Evolutionary conservation across 1,140 invertebrate genomes (phyloP), one percentile per base, ranked within the genome.

Genomic region (Monochamus saltuarius): DNA sequence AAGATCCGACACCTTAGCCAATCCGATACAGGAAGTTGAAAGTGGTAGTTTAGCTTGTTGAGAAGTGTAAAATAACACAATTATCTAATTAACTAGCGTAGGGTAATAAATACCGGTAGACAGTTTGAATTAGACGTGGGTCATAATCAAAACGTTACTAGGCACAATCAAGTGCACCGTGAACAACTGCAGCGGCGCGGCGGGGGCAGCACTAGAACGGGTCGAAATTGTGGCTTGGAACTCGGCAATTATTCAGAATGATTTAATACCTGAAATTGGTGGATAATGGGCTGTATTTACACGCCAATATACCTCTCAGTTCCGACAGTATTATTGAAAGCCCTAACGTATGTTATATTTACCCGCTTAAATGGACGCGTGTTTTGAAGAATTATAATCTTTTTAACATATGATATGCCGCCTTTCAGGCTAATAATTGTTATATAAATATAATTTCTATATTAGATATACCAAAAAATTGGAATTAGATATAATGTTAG

Each of bases 201-300:
- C n/a, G 54, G 55, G 52, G 19, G 17, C 13, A 29, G 9, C 29
- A 34, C 9, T 19, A 4, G 0, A 29, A 10, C 13, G n/a, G 34
- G 16, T 6, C 39, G 16, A 42, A n/a, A 42, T 42, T 10, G 7
- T 34, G 19, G 13, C 19, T n/a, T 17, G 56, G 56, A 63, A 66
- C 56, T 57, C 38, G 57, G 60, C 71, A 71, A 73, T 73, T 71
- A 73, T 71, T 68, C 63, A 61, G 66, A 73, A 70, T 73, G 71
- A 73, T 73, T 71, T 73, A 73, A 71, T 68, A 71, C 71, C 66
- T 68, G 64, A 73, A 73, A 73, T 73, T 73, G 67, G 67, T 65
- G 66, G 65, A 67, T 73, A 71, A 73, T 73, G 66, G 69, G 64
- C 57, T 64, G 63, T 64, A 71, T 70, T 72, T 70, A 70, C 65